Conservation (phyloP, 1,140 invertebrate genomes). For the Chymomyza costata region DNA sequence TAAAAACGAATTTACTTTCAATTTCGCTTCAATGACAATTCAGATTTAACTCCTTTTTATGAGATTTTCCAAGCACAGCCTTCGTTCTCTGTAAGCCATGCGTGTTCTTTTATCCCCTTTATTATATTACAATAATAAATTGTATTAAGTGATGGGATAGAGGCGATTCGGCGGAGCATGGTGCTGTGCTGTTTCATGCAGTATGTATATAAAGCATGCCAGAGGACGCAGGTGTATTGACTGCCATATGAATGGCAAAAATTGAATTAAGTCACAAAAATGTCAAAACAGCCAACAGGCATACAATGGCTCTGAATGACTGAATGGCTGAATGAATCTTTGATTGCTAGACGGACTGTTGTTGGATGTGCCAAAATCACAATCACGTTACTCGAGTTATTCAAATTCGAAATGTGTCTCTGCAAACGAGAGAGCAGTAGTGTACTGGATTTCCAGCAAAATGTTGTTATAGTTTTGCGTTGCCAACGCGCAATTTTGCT, state of each 20-base stretch:
- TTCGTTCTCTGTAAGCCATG: no score
- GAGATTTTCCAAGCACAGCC: no score
- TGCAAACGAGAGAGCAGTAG: no score
- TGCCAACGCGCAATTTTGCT: slow-evolving; percentile 16
- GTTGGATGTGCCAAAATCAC: slow-evolving; percentile 39
- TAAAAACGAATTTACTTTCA: slow-evolving; percentile 41
- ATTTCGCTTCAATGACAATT: slow-evolving; percentile 47
- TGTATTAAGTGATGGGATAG: slow-evolving; percentile 52
- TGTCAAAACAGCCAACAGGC: slow-evolving; percentile 24
- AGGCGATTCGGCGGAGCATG: no score
- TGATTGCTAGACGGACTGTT: no score
- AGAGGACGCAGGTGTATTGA: slow-evolving; percentile 40
- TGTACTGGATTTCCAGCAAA: no score
- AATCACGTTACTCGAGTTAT: slow-evolving; percentile 10
- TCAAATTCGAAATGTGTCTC: no score
- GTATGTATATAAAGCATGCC: background rate
- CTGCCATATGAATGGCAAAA: slow-evolving; percentile 21
- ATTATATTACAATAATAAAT: slow-evolving; percentile 54
- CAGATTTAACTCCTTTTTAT: slow-evolving; percentile 49
- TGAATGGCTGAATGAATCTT: slow-evolving; percentile 3
- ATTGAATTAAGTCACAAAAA: slow-evolving; percentile 43
- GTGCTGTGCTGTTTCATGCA: slow-evolving; percentile 13
- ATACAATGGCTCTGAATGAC: no score
- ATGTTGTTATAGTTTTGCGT: background rate
- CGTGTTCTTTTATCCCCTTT: slow-evolving; percentile 22